Evolutionary conservation across 2,888 invertebrate genomes (phyloP).

Genomic region (Pseudeuparius sepicola): DNA sequence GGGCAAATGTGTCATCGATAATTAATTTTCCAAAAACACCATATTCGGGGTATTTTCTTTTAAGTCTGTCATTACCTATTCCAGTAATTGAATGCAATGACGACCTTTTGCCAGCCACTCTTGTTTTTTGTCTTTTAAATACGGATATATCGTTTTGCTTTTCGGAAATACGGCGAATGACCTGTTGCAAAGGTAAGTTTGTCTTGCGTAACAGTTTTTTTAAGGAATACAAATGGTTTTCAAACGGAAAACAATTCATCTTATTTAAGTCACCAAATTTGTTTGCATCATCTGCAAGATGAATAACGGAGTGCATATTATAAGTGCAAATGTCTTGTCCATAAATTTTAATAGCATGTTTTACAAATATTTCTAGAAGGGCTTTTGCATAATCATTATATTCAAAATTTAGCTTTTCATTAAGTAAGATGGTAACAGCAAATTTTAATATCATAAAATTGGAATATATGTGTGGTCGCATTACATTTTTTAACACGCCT

Average conservation of each 20-base stretch:
- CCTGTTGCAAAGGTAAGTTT: conserved; percentile 14
- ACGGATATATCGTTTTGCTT: no score
- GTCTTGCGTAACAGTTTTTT: conserved; percentile 16
- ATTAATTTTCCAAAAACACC: no score
- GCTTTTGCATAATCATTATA: conserved; percentile 20
- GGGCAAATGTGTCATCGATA: no score
- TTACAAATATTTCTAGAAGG: conserved; percentile 14
- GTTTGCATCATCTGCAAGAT: conserved; percentile 16
- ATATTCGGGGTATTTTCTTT: no score
- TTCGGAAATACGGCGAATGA: conserved; percentile 10
- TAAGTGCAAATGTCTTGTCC: conserved; percentile 16
- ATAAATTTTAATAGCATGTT: conserved; percentile 14
- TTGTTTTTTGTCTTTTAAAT: no score
- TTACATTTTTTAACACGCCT: conserved; percentile 11
- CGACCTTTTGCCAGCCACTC: no score
- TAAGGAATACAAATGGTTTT: no score
- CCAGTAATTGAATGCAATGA: no score
- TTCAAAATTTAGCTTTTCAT: conserved; percentile 14
- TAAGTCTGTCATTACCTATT: no score
- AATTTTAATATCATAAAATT: conserved; percentile 20
- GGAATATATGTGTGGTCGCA: conserved; percentile 12
- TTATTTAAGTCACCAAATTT: no score
- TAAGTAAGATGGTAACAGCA: conserved; percentile 20
- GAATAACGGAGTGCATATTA: conserved; percentile 15
- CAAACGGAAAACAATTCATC: no score